Base-by-base conservation (phyloP, 2,888 invertebrate genomes). In the Tetropium fuscum region DNA sequence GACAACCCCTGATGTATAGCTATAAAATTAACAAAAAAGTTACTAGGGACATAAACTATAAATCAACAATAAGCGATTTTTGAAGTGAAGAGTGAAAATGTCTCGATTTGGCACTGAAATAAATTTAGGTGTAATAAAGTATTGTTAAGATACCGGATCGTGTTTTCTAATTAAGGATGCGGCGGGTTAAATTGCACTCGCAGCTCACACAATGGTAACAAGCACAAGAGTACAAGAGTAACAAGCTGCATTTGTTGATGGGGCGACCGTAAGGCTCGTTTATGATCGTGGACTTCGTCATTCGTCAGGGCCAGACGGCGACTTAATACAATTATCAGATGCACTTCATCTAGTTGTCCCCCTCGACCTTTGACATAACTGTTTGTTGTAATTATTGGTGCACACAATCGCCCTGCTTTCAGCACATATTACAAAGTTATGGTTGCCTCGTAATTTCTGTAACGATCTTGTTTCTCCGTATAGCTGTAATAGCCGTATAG, bases 301-400 rank as follows among this genome's bases (percentile, higher is more conserved):
- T n/a, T n/a, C n/a, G n/a, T n/a, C 75, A 71, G 76, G 75, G 72
- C 77, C 71, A 78, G 78, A 78, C 78, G 78, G 78, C 77, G 77
- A 76, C 78, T 76, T 76, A 78, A 78, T 74, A 74, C 75, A 77
- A 78, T 77, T 76, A 77, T 75, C 73, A 73, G 75, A 74, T 78
- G 78, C 78, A 78, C 76, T 77, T 76, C 74, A 72, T 75, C 74
- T 78, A 77, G 77, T 78, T 78, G 77, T 73, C 72, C 71, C 63
- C 70, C 27, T 36, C 47, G 77, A 76, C 75, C 76, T 78, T 76
- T 77, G 76, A 75, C 76, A 74, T 62, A 67, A 64, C 69, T 68
- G 71, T 47, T 38, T n/a, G 38, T 16, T 40, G n/a, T 51, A 51
- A 51, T 51, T 51, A 40, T 27, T 40, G n/a, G n/a, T n/a, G n/a